These are phyloP conservation scores for Speoplatyrhinus poulsoni DNA, from an alignment of 2,113 vertebrate species.

Conservation along the genomic window DNA sequence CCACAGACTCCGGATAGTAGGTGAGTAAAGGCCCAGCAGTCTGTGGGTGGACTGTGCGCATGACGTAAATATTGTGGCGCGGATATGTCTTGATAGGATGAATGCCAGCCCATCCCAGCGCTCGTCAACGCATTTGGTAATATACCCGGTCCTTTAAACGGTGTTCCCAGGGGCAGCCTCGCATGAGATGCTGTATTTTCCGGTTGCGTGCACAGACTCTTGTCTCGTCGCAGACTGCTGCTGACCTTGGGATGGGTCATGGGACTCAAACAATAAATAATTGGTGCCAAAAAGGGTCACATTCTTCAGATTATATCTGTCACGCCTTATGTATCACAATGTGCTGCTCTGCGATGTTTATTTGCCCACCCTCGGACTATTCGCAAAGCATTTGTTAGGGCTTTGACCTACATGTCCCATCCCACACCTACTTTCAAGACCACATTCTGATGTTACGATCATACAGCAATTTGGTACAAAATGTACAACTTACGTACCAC, in stretches of 20 bases:
- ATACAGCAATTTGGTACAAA: slow-evolving; percentile 19
- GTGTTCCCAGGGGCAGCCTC: not conserved
- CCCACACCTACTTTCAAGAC: not conserved
- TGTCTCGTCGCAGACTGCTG: not conserved
- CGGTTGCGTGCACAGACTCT: not conserved
- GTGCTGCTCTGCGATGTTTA: not conserved
- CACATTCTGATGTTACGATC: slow-evolving; percentile 17
- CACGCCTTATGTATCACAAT: slow-evolving; percentile 2
- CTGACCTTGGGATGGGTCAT: not conserved
- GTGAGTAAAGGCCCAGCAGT: slow-evolving; percentile 60
- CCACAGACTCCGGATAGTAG: slow-evolving; percentile 90
- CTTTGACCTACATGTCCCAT: slow-evolving; percentile 31
- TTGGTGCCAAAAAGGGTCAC: slow-evolving; percentile 12
- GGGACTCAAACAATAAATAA: not conserved
- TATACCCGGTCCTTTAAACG: too few relatives aligned
- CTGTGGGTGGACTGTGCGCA: too few relatives aligned
- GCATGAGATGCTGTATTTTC: too few relatives aligned
- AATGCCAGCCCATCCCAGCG: too few relatives aligned
- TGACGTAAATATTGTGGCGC: too few relatives aligned
- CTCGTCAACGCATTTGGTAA: too few relatives aligned
- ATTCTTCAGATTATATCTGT: slow-evolving; percentile 5
- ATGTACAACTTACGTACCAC: not conserved
- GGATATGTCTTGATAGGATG: too few relatives aligned
- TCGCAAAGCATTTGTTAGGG: slow-evolving; percentile 29
- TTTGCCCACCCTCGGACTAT: slow-evolving; percentile 54